Percentiles rank a stretch among this genome's conserved stretches.
These are phyloP conservation scores for Gobio occitaniae DNA, from an alignment of 2,797 vertebrate genomes.

Conservation along the genomic window DNA sequence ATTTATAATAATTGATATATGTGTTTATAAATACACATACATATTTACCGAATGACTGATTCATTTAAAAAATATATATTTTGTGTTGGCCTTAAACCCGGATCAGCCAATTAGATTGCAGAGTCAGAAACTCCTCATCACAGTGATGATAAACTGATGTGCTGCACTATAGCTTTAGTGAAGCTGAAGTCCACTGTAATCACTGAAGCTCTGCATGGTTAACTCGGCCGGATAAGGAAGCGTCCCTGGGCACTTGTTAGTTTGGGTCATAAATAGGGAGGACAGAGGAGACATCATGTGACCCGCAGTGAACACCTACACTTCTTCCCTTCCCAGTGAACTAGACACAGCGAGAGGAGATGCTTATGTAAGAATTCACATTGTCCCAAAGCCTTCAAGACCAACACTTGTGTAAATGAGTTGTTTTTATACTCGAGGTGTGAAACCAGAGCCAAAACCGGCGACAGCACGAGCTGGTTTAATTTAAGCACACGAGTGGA, in stretches of 20 bases:
- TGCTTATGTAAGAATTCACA: neutral
- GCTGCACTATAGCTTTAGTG: neutral
- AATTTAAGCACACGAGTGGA: neutral
- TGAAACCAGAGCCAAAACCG: neutral
- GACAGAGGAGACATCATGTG: neutral
- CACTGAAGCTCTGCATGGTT: fast-evolving
- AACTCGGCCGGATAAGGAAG: neutral
- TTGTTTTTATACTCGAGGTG: neutral
- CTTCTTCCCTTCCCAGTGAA: neutral
- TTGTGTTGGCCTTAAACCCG: neutral
- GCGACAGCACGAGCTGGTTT: neutral
- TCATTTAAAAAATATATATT: no score
- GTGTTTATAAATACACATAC: no score
- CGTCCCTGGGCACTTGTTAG: slow-evolving; percentile 11
- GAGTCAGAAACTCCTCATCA: neutral
- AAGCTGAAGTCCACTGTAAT: no score
- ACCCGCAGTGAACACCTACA: slow-evolving; percentile 11
- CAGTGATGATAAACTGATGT: neutral
- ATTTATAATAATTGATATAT: no score
- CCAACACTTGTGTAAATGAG: neutral
- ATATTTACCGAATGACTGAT: no score
- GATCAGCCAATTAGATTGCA: neutral
- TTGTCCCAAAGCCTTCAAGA: neutral
- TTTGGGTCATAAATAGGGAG: slow-evolving; percentile 24
- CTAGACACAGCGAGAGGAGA: neutral